phyloP scores from a whole-genome alignment of 1,140 invertebrate genomes.

The Wasmannia auropunctata region DNA sequence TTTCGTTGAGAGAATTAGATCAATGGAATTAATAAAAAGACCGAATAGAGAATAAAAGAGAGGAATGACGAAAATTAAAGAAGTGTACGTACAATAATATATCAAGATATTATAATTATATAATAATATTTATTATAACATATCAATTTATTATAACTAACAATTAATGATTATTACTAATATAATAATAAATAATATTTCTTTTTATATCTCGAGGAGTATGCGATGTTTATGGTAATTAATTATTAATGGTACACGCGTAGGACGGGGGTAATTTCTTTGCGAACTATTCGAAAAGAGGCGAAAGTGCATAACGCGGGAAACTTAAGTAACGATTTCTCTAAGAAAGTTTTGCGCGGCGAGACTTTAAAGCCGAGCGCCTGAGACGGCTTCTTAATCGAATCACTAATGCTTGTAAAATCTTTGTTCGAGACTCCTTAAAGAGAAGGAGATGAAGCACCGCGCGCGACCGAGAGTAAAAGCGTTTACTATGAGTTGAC shows the following conservation, averaged over 20 bases:
- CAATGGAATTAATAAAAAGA: background rate
- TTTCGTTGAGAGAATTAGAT: background rate
- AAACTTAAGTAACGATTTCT: constrained; percentile 76
- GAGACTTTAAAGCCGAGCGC: constrained; percentile 75
- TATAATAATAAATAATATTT: background rate
- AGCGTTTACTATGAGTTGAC: constrained; percentile 37
- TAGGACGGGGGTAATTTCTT: constrained; percentile 33
- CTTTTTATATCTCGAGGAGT: background rate
- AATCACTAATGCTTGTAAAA: constrained; percentile 76
- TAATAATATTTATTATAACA: no score
- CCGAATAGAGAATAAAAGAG: background rate
- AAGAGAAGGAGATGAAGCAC: constrained; percentile 65
- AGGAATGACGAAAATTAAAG: background rate
- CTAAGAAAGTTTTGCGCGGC: constrained; percentile 69
- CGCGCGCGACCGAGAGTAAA: constrained; percentile 42
- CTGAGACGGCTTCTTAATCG: constrained; percentile 73
- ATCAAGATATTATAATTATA: no score
- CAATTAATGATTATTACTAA: background rate
- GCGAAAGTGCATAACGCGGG: constrained; percentile 74
- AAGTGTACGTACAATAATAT: background rate
- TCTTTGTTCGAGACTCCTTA: constrained; percentile 71
- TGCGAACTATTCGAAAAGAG: constrained; percentile 60
- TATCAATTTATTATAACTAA: background rate
- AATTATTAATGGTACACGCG: constrained; percentile 9
- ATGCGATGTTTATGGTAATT: background rate